Base-by-base conservation (phyloP, 1,140 invertebrate genomes). In the Vanessa atalanta region DNA sequence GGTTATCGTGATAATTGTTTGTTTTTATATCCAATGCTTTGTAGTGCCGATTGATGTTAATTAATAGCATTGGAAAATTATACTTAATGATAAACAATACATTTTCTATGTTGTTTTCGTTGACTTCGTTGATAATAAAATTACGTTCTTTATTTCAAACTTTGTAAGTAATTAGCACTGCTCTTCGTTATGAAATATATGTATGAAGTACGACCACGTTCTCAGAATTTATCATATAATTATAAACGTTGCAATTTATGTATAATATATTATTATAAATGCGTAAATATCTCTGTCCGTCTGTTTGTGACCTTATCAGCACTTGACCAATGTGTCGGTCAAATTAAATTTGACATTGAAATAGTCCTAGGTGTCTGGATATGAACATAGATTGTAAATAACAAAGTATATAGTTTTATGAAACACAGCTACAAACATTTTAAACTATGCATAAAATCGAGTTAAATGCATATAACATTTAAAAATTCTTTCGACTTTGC, bases 1-100 rank as follows among this genome's bases (percentile, higher is more conserved):
- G 84, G 76, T 83, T 83, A 86, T 86, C 84, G 67, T 61, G 78
- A 83, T 84, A 83, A 84, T 76, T 76, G 71, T 83, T 83, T 86
- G 80, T 82, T 84, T 86, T 77, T 57, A 57, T 57, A 74, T 71
- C 72, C 60, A 79, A 66, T 70, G 72, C 78, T 81, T 82, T 80
- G 78, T 76, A 57, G 65, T 60, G 73, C 76, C 78, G 76, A 72
- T 73, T 72, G 78, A 77, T 26, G 31, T 60, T 69, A 47, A 69
- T 69, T 69, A 69, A 57, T 57, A 47, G 66, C 14, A 61, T 23
- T 57, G 53, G 66, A 69, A 55, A 47, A 47, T 60, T 69, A 69
- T 47, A 15, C 16, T 31, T 47, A 43, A 68, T 48, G 65, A 53
- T 53, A 57, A 57, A 69, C 43, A 57, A 60, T 57, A 57, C 47